Base-by-base conservation (phyloP, 2,113 vertebrate species). In the Pithys albifrons region DNA sequence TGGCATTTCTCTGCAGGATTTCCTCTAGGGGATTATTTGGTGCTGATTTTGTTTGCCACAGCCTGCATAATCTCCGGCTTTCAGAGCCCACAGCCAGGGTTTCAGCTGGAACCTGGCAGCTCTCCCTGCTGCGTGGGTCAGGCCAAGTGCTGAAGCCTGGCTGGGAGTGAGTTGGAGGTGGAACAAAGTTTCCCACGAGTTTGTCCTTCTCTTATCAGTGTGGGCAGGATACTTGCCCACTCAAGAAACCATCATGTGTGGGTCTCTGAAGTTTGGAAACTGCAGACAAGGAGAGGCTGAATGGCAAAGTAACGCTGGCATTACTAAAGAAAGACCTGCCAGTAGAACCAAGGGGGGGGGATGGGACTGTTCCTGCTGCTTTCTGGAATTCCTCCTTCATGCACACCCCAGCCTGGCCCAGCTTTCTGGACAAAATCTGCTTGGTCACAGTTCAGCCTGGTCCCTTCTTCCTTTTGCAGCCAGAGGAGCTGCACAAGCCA, bases 141-240 rank as follows among this genome's bases (percentile, higher is more conserved):
- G 74, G 78, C 88, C 74, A 77, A 93, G 67, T 4, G 9, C 81
- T 88, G 84, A 80, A 91, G 76, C 46, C 65, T 81, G 88, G 39
- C 77, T 74, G 67, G 51, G 54, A 90, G 31, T 3, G 33, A 91
- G 52, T 58, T 54, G 88, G 91, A 93, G 85, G 64, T 85, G 59
- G 71, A 73, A 91, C 29, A 77, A 19, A 80, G 59, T 59, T 95
- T 91, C 46, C 45, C 33, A 64, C 54, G 37, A n/a, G n/a, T 72
- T 76, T 89, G 86, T 91, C 77, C 81, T 78, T 75, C 52, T 79
- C 67, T 31, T 76, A 51, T 85, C 17, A 24, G 24, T 3, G 78
- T 96, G 59, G 90, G 78, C 57, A 90, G 78, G 82, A 64, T 66
- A 35, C 71, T 70, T 90, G 59, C 84, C 81, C 89, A 89, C 89